These are phyloP conservation scores for Empis stercorea DNA, from an alignment of 2,888 invertebrate genomes.

Conservation along the genomic window DNA sequence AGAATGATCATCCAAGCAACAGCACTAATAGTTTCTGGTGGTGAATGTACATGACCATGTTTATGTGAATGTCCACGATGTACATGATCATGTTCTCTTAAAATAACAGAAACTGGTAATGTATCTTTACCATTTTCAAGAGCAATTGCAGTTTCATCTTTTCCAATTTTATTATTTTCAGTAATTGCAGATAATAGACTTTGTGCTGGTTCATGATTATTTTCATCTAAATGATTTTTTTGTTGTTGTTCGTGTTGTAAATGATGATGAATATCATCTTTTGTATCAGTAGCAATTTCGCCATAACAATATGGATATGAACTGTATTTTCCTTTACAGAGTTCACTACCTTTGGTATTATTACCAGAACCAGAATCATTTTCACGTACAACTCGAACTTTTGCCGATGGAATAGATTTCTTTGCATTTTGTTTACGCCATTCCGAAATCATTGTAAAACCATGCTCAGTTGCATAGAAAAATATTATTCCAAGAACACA, in stretches of 20 bases:
- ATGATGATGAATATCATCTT: conserved; percentile 40
- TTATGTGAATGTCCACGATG: conserved; percentile 82
- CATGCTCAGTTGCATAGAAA: conserved; percentile 81
- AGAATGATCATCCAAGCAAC: conserved; percentile 95
- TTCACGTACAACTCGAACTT: conserved; percentile 62
- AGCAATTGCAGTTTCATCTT: conserved; percentile 26
- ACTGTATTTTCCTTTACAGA: conserved; percentile 81
- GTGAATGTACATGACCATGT: conserved; percentile 77
- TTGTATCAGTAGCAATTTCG: conserved; percentile 64
- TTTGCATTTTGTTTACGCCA: conserved; percentile 66
- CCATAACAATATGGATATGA: conserved; percentile 80
- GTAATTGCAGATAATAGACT: conserved; percentile 24
- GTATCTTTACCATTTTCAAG: conserved; percentile 30
- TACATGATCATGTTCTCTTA: conserved; percentile 42
- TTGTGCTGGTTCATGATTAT: conserved; percentile 23
- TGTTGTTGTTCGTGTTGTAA: conserved; percentile 12
- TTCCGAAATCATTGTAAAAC: conserved; percentile 63
- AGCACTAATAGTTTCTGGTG: conserved; percentile 69
- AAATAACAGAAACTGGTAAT: conserved; percentile 56
- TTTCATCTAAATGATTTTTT: conserved; percentile 4
- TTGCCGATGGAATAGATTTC: conserved; percentile 46
- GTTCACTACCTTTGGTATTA: conserved; percentile 40
- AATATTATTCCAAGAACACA: conserved; percentile 60
- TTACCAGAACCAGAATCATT: conserved; percentile 33
- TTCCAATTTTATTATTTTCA: conserved; percentile 29